These are phyloP conservation scores for Dipodomys spectabilis DNA, from an alignment of 2,113 vertebrate genomes.

Conservation along the genomic window DNA sequence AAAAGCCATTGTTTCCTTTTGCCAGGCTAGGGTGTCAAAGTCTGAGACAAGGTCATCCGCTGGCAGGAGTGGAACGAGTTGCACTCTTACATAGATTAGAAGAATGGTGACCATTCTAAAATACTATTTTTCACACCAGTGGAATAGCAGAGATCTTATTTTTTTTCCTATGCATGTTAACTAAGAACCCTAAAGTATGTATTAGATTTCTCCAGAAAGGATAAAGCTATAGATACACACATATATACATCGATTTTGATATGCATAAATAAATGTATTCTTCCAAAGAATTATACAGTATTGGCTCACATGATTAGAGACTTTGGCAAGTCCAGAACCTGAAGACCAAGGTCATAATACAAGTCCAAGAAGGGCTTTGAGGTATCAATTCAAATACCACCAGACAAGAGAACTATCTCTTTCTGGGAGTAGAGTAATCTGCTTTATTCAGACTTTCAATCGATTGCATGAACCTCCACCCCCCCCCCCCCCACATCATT, in stretches of 20 bases:
- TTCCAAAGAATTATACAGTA: neutral
- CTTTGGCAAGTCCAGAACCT: neutral
- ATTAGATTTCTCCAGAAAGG: neutral
- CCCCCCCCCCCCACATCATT: neutral
- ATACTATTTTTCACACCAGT: neutral
- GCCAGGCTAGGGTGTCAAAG: neutral
- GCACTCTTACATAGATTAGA: neutral
- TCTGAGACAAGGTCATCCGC: conserved; percentile 70
- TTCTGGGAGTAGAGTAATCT: no score
- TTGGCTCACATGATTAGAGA: neutral
- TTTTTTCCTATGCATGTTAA: neutral
- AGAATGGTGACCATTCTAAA: neutral
- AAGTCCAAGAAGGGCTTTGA: neutral
- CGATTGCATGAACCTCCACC: neutral
- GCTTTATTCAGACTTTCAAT: neutral
- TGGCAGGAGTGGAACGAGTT: neutral
- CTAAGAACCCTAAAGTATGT: neutral
- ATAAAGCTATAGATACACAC: neutral
- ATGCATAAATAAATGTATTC: neutral
- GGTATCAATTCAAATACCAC: neutral
- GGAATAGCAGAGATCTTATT: neutral
- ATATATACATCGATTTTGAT: neutral
- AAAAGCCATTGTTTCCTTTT: conserved; percentile 74
- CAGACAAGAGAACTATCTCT: neutral
- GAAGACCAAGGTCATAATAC: neutral